These are phyloP conservation scores for Actinemys pallida DNA, from an alignment of 2,113 vertebrate species.

Conservation along the genomic window DNA sequence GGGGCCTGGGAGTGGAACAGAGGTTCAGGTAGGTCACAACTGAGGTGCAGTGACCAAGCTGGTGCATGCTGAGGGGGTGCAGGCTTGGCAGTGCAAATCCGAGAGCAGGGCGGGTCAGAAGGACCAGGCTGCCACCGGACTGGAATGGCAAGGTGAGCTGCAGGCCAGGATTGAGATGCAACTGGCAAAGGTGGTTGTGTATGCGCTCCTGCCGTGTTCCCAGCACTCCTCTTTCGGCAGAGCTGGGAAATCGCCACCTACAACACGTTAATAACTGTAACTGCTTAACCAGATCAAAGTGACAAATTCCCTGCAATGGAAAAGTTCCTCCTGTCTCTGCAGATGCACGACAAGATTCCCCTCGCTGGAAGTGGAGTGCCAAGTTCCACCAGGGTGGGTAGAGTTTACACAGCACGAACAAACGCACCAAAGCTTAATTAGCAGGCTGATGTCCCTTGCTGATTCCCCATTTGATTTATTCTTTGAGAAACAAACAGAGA, in stretches of 20 bases:
- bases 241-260: background rate
- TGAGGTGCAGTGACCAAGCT: background rate
- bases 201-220: accelerated
- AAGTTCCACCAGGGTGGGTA: conserved; percentile 15
- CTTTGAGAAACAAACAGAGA: background rate
- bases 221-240: background rate
- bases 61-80: background rate
- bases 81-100: background rate
- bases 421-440: conserved; percentile 29
- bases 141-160: background rate
- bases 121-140: background rate
- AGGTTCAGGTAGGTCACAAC: accelerated
- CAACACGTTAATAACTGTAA: background rate
- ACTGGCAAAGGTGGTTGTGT: accelerated
- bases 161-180: background rate
- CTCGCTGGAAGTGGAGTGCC: background rate
- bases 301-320: background rate
- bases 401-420: background rate
- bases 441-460: conserved; percentile 45
- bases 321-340: background rate
- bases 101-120: background rate
- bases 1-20: background rate
- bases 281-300: background rate
- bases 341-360: background rate
- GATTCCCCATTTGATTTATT: conserved; percentile 45